Percentiles rank a stretch among this genome's conserved stretches.
These are phyloP conservation scores for Botrylloides violaceus DNA, from an alignment of 23 tunicate species.

Conservation along the genomic window DNA sequence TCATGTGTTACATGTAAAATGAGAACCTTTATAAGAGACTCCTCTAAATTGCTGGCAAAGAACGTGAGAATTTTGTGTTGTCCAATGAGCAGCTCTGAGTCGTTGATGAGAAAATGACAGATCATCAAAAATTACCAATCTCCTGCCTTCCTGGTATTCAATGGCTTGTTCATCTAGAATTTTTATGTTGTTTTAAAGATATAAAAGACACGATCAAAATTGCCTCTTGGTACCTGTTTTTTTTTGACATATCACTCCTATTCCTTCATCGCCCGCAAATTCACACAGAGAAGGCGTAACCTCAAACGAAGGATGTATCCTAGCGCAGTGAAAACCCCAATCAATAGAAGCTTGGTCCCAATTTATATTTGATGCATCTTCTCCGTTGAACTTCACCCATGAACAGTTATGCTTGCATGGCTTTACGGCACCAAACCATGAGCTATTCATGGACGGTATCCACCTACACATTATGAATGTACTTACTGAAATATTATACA, in stretches of 20 bases:
- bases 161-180: no score
- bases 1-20: no score
- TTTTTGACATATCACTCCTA: not conserved
- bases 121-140: slow-evolving; percentile 6
- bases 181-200: no score
- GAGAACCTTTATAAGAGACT: not conserved
- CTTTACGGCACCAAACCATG: no score
- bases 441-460: no score
- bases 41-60: not conserved
- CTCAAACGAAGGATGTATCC: not conserved
- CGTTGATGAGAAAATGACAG: not conserved
- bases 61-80: not conserved
- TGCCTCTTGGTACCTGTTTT: no score
- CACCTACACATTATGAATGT: no score
- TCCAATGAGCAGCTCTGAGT: not conserved
- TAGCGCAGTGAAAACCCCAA: not conserved
- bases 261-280: not conserved
- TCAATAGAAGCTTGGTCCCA: not conserved
- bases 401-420: no score
- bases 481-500: no score
- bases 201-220: no score
- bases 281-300: not conserved
- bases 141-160: not conserved
- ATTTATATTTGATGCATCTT: not conserved
- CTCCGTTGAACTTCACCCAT: not conserved